Percentiles rank a stretch among this genome's conserved stretches.
phyloP scores from a whole-genome alignment of 1,140 invertebrate genomes.

The Anoplophora glabripennis region DNA sequence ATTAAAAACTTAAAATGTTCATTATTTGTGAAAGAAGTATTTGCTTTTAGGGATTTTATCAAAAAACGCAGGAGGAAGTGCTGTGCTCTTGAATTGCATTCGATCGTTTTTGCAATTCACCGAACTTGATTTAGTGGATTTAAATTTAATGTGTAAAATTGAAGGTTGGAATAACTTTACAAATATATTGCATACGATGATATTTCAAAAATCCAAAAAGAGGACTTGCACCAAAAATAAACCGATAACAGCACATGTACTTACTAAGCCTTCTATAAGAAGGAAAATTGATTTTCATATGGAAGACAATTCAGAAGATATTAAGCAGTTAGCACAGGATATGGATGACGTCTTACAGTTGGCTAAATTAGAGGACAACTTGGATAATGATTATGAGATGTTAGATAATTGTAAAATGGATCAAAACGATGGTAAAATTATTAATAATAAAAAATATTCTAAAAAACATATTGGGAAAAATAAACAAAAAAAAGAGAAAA shows the following conservation, averaged over 20 bases:
- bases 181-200: neutral
- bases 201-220: conserved; percentile 4
- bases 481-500: no score
- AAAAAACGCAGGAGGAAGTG: neutral
- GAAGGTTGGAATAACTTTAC: conserved; percentile 1
- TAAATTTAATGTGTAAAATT: neutral
- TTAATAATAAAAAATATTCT: no score
- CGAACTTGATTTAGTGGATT: conserved; percentile 6
- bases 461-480: no score
- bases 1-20: no score
- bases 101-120: conserved; percentile 8
- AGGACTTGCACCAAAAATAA: conserved; percentile 4
- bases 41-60: conserved; percentile 3
- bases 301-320: no score
- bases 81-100: conserved; percentile 2
- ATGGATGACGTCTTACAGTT: no score
- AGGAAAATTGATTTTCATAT: conserved; percentile 8
- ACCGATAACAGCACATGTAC: neutral
- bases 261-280: conserved; percentile 1
- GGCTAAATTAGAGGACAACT: no score
- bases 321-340: no score
- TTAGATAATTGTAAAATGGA: no score
- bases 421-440: no score
- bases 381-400: no score
- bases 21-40: no score